Conservation (phyloP, 2,888 invertebrate species). For the Eugnorisma glareosa region DNA sequence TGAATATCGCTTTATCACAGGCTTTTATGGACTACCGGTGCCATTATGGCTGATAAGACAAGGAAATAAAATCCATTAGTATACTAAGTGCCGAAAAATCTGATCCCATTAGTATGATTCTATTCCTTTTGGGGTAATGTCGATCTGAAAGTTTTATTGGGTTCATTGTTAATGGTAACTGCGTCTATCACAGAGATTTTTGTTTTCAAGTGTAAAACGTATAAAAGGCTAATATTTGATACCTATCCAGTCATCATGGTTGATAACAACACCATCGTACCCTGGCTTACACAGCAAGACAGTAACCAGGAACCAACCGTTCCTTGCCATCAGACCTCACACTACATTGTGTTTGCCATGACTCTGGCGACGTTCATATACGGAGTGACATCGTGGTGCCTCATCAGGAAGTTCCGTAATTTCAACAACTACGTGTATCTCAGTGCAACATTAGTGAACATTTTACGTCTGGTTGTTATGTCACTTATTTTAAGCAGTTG, state of each 20-base stretch:
- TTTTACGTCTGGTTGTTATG: slow-evolving; percentile 18
- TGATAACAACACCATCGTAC: neutral
- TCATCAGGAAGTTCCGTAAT: slow-evolving; percentile 40
- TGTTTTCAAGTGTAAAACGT: neutral
- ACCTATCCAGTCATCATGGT: neutral
- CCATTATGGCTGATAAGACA: slow-evolving; percentile 28
- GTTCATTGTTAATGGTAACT: neutral
- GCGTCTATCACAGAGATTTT: neutral
- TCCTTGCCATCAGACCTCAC: neutral
- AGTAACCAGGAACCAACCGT: neutral
- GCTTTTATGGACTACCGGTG: slow-evolving; percentile 5
- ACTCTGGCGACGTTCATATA: slow-evolving; percentile 34
- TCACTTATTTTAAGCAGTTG: slow-evolving; percentile 9
- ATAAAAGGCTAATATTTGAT: neutral
- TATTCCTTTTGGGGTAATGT: neutral
- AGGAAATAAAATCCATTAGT: slow-evolving; percentile 3
- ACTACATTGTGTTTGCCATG: slow-evolving; percentile 9
- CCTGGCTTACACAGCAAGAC: too few relatives aligned
- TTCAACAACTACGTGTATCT: slow-evolving; percentile 49
- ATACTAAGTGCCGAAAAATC: slow-evolving; percentile 21
- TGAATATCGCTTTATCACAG: slow-evolving; percentile 1
- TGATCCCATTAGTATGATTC: neutral
- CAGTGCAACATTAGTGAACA: slow-evolving; percentile 41
- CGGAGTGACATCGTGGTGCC: slow-evolving; percentile 46
- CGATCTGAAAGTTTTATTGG: neutral